Percentiles rank a stretch among this genome's conserved stretches.
phyloP scores from a whole-genome alignment of 2,888 invertebrate genomes.

The Nomada flava region DNA sequence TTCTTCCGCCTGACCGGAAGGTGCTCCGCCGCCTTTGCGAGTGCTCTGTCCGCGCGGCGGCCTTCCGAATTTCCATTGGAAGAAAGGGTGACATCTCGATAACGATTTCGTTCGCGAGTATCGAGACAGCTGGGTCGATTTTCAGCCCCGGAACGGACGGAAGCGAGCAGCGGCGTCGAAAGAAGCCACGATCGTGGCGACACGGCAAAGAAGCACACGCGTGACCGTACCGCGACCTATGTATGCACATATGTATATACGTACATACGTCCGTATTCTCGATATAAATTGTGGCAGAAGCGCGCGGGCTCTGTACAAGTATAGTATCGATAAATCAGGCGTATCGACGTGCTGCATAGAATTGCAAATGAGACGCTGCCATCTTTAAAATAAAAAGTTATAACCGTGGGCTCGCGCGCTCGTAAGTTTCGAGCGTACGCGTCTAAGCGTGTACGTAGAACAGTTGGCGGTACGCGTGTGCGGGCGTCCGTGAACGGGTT shows the following conservation, averaged over 20 bases:
- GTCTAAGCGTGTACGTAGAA: constrained; percentile 52
- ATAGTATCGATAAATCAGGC: constrained; percentile 83
- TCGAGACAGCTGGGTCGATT: too few species aligned
- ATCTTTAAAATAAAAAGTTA: constrained; percentile 83
- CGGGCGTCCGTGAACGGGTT: constrained; percentile 25
- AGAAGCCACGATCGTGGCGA: neutral
- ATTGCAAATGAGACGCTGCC: constrained; percentile 83
- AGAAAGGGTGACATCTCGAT: too few species aligned
- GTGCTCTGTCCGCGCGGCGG: too few species aligned
- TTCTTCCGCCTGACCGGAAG: constrained; percentile 1
- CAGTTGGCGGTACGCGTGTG: constrained; percentile 15
- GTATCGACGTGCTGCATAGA: constrained; percentile 83
- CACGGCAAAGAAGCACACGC: neutral
- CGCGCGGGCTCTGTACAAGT: constrained; percentile 72
- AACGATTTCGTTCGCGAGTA: too few species aligned
- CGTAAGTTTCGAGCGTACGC: constrained; percentile 53
- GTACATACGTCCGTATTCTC: constrained; percentile 42
- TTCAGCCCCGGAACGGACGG: neutral
- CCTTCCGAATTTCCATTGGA: too few species aligned
- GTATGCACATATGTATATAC: neutral
- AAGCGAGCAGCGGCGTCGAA: neutral
- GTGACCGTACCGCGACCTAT: neutral
- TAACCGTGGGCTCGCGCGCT: constrained; percentile 70
- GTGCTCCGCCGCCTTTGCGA: too few species aligned
- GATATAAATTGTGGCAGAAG: constrained; percentile 75